Evolutionary conservation across 2,113 vertebrate genomes (phyloP), one percentile per base, ranked within the genome.

Genomic region (human): DNA sequence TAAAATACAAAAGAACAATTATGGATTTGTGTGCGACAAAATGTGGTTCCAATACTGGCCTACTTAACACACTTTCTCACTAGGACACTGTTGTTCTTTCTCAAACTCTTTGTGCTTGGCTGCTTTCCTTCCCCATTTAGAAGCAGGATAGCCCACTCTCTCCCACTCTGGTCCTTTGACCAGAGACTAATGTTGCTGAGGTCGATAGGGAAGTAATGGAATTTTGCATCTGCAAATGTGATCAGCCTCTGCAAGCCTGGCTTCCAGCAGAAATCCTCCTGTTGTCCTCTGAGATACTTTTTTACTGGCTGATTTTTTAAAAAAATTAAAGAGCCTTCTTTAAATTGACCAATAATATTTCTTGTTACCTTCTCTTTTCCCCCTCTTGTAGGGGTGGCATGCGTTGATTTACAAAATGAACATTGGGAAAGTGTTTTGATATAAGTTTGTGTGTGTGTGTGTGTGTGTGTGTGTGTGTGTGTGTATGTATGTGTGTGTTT

Each of bases 81-180:
- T 1, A 97, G 97, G 93, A 95, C 80, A 88, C 79, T 73, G 87
- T 98, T 98, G 98, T 98, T 98, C 89, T 94, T 55, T 43, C 70
- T 59, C 40, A 32, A 64, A 43, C 0, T 25, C 90, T 73, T 97
- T 97, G 92, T 86, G 59, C 94, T 97, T 79, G 91, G 85, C 90
- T 87, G 22, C 17, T 70, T 91, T 89, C 85, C 92, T 78, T 84
- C 30, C 57, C 68, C 75, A 68, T 87, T 88, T 52, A 70, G 88
- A 90, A 97, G 96, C 92, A 98, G 97, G 91, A 50, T 88, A 97
- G 35, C 35, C 45, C 68, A n/a, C 83, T 94, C 95, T 32, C 3
- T 25, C 80, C 6, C 5, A 0, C 55, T 59, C 59, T 89, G 27
- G 23, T 90, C 57, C 92, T 97, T 57, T 84, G 89, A 94, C 92